phyloP scores from a whole-genome alignment of 2,797 vertebrate genomes.

The Podarcis lilfordi region DNA sequence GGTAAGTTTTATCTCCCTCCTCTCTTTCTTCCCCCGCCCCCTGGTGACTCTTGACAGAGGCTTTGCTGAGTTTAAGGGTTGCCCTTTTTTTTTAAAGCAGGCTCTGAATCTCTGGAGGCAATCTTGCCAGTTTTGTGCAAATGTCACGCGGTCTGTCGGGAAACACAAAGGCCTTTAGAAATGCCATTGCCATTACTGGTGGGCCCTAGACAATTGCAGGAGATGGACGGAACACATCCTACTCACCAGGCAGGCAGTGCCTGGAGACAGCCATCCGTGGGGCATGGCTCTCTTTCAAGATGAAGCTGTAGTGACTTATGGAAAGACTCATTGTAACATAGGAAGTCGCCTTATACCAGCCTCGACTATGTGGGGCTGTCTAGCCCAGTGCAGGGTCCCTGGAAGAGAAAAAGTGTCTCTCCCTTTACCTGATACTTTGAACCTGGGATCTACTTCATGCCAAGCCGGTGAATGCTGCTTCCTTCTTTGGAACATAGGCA shows the following conservation, averaged over 20 bases:
- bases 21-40: no score
- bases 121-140: not conserved
- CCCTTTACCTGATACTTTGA: no score
- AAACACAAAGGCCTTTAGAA: not conserved
- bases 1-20: not conserved
- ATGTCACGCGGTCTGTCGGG: not conserved
- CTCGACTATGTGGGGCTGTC: not conserved
- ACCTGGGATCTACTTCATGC: no score
- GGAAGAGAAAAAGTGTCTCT: not conserved
- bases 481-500: no score
- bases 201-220: not conserved
- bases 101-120: not conserved
- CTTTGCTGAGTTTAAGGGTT: not conserved
- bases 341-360: not conserved
- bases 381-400: not conserved
- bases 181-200: not conserved
- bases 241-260: not conserved
- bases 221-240: not conserved
- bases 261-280: not conserved
- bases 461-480: no score
- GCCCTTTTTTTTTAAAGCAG: not conserved
- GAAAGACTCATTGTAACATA: not conserved
- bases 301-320: not conserved
- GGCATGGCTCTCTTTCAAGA: not conserved
- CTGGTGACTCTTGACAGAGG: not conserved